phyloP scores from a whole-genome alignment of 2,888 invertebrate genomes.

The Tortricodes alternella region DNA sequence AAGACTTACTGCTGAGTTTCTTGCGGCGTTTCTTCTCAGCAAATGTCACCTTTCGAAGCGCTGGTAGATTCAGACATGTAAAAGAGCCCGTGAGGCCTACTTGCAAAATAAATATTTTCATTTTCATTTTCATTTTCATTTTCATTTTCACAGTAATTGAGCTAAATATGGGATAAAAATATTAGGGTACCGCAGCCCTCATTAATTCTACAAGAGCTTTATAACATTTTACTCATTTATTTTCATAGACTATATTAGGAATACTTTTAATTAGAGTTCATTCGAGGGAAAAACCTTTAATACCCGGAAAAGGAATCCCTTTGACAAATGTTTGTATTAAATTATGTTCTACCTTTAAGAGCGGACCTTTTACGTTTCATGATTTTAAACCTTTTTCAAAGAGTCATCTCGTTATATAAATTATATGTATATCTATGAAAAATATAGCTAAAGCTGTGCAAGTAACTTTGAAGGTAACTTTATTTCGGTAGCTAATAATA shows the following conservation, averaged over 20 bases:
- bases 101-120: too few relatives aligned
- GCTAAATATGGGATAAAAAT: neutral
- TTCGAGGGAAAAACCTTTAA: slow-evolving; percentile 9
- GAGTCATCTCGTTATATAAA: neutral
- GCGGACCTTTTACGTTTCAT: neutral
- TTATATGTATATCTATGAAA: neutral
- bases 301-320: slow-evolving; percentile 7
- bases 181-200: neutral
- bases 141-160: neutral
- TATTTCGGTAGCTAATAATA: too few relatives aligned
- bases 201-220: neutral
- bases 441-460: too few relatives aligned
- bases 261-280: slow-evolving; percentile 8
- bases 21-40: too few relatives aligned
- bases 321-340: slow-evolving; percentile 23
- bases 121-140: too few relatives aligned
- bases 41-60: too few relatives aligned
- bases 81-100: too few relatives aligned
- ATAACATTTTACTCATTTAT: neutral
- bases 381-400: slow-evolving; percentile 7
- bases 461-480: too few relatives aligned
- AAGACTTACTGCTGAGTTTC: too few relatives aligned
- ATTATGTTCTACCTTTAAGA: slow-evolving; percentile 2
- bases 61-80: too few relatives aligned
- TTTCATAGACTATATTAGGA: neutral